Conservation (phyloP, 2,797 vertebrate genomes). For the Meda fulgida region DNA sequence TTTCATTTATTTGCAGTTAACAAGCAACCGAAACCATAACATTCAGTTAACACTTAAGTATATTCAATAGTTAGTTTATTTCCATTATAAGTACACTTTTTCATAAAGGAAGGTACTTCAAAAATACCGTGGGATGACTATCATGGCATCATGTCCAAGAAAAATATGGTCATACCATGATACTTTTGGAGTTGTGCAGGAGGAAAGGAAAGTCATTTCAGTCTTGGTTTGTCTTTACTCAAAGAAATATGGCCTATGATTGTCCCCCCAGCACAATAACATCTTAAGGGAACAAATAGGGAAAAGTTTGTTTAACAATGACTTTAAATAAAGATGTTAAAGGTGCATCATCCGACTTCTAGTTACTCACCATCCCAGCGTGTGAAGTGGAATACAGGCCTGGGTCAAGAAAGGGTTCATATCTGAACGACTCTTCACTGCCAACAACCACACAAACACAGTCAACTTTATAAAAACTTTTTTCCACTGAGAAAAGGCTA, state of each 20-base stretch:
- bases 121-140: not conserved
- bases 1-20: not conserved
- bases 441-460: not conserved
- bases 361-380: constrained; percentile 39
- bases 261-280: too few relatives aligned
- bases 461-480: not conserved
- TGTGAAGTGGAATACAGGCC: not conserved
- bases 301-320: not conserved
- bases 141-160: not conserved
- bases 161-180: not conserved
- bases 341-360: not conserved
- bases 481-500: not conserved
- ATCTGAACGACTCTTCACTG: not conserved
- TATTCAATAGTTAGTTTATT: not conserved
- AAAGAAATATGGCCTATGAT: not conserved
- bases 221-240: too few relatives aligned
- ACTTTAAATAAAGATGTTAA: not conserved
- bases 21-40: not conserved
- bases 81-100: not conserved
- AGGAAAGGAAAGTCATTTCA: not conserved
- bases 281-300: not conserved
- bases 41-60: not conserved
- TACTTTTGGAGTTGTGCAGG: not conserved
- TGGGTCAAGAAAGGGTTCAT: not conserved
- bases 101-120: not conserved